Base-by-base conservation (phyloP, 2,113 vertebrate genomes). In the Nematolebias whitei region DNA sequence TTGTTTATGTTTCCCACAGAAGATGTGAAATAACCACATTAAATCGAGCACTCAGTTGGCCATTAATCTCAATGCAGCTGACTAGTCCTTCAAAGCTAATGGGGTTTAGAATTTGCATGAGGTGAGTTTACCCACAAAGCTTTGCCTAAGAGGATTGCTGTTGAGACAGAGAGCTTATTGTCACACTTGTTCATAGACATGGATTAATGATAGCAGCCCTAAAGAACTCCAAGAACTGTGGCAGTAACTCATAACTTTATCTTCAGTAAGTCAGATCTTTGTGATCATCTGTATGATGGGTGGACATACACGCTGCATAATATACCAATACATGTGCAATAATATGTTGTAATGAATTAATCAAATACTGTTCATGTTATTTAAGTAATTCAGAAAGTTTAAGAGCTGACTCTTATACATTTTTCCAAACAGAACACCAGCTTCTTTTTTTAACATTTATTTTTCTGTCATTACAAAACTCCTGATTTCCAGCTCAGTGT, bases 91-190 rank as follows among this genome's bases (percentile, higher is more conserved):
- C 86, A 92, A 88, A 92, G 88, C 91, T 91, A 93, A 92, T 93
- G 90, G 90, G 88, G 92, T 93, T 93, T 92, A 87, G 85, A 91
- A 93, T 93, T 92, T 90, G 90, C 91, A 93, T 93, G 85, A 91
- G 82, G 85, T 79, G 57, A 91, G 87, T 93, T 92, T 92, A 90
- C 91, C 90, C 89, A 92, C 89, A 91, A 92, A 92, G 87, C 89
- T 82, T 87, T 44, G 79, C 90, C 84, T 91, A 92, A 92, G 90
- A 93, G 90, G 91, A 92, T 92, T 92, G 88, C 79, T 87, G 82
- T 88, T 88, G 86, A 90, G 86, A 92, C 87, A 90, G 86, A 91
- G 89, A 90, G 89, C 89, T 92, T 91, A 91, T 92, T 92, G 90
- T 93, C 90, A 89, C 88, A 85, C 84, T 85, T 84, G 80, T 85